Base-by-base conservation (phyloP, 2,888 invertebrate genomes). In the Dichetophora obliterata region DNA sequence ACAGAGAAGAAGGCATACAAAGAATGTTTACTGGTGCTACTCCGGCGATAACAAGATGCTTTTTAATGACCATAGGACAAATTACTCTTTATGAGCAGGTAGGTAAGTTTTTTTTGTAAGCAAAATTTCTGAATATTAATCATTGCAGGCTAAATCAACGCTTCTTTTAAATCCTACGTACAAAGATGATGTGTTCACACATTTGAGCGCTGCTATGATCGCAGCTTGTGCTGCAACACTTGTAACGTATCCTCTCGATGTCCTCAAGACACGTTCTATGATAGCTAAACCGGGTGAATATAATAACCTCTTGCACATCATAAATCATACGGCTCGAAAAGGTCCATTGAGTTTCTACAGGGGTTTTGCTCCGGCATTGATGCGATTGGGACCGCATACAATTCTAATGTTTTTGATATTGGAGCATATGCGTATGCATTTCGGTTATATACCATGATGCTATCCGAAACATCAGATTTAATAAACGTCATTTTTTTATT, bases 211-310 rank as follows among this genome's bases (percentile, higher is more conserved):
- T 16, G 98, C 98, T 89, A 91, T 96, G 77, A 90, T 92, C 69
- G 96, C 97, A 90, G 94, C 95, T 91, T 80, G 83, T 5, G 79
- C 84, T 14, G 88, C 86, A 3, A 88, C 88, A 14, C 81, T 82
- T 0, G 89, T 98, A 83, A 98, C 98, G 0, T 98, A 98, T 90
- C 99, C 99, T 2, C 91, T 99, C 75, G 98, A 99, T 90, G 99
- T 99, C 4, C 91, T 99, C 81, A 99, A 99, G 90, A 99, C 99
- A 0, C 91, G 99, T 82, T 93, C 96, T 80, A 99, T 99, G 99
- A 99, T 98, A 89, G 96, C 98, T 0, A 93, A 94, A 82, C 95
- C 96, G 5, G 98, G 97, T 19, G 95, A 97, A 90, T 96, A 95
- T 86, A 92, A 92, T 81, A 93, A 93, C 80, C 89, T 96, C 34